Evolutionary conservation across 2,797 vertebrate species (phyloP).

Genomic region (Xerus rutilus): DNA sequence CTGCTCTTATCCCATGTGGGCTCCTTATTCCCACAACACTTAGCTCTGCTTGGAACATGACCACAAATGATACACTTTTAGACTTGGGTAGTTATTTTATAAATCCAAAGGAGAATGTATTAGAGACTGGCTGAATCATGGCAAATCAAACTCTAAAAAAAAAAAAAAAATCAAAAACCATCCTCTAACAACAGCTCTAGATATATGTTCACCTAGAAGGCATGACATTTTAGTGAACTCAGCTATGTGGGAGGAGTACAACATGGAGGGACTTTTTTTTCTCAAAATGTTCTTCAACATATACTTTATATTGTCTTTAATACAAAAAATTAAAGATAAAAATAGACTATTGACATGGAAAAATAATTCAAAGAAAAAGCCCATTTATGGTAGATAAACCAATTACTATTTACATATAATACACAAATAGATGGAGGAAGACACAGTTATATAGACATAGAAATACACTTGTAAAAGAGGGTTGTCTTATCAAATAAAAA

Average conservation of each 20-base stretch:
- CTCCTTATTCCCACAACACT: neutral
- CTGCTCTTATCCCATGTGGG: neutral
- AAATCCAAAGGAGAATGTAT: neutral
- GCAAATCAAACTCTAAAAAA: neutral
- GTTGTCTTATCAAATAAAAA: neutral
- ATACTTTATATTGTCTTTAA: neutral
- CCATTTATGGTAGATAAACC: neutral
- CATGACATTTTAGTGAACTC: neutral
- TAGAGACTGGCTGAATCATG: neutral
- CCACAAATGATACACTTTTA: neutral
- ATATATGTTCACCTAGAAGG: neutral
- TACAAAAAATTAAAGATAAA: neutral
- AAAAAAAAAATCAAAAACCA: neutral
- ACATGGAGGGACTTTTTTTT: no score
- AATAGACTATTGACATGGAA: neutral
- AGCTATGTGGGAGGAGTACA: neutral
- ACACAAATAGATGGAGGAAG: neutral
- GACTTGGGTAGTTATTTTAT: neutral
- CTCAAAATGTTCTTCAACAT: neutral
- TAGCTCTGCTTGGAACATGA: neutral
- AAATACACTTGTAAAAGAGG: neutral
- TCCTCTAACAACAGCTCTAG: neutral
- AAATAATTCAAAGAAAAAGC: slow-evolving; percentile 34
- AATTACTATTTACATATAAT: neutral
- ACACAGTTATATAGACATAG: neutral